Evolutionary conservation across 1,140 invertebrate genomes (phyloP).

Genomic region (Nasonia vitripennis): DNA sequence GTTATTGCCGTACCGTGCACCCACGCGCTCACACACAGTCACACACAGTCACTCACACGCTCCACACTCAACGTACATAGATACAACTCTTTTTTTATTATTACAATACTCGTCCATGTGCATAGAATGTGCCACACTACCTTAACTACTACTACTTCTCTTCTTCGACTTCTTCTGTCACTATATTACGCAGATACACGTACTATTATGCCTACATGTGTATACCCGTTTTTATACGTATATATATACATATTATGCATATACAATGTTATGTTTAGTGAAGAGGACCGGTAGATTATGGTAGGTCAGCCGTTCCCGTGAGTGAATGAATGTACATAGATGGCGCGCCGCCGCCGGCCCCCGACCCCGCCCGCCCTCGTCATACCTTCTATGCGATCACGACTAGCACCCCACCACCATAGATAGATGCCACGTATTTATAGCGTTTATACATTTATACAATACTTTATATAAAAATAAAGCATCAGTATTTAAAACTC

Average conservation of each 20-base stretch:
- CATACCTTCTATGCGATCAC: constrained; percentile 75
- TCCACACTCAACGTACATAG: constrained; percentile 4
- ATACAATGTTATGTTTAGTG: constrained; percentile 71
- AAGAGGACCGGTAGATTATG: constrained; percentile 74
- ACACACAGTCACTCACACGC: background rate
- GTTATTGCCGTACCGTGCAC: constrained; percentile 75
- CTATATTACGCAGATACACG: constrained; percentile 66
- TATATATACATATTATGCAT: constrained; percentile 65
- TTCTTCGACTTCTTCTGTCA: constrained; percentile 38
- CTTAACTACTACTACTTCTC: constrained; percentile 50
- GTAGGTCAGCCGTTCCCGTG: constrained; percentile 73
- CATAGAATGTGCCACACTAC: constrained; percentile 64
- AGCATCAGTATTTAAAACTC: constrained; percentile 76
- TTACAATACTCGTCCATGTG: constrained; percentile 73
- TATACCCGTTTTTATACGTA: constrained; percentile 54
- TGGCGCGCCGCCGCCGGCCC: constrained; percentile 73
- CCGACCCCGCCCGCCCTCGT: constrained; percentile 73
- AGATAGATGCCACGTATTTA: constrained; percentile 76
- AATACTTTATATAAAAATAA: constrained; percentile 77
- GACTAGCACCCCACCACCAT: constrained; percentile 75
- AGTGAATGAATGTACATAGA: constrained; percentile 76
- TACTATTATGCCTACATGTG: constrained; percentile 56
- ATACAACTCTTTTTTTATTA: constrained; percentile 62
- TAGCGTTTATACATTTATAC: constrained; percentile 77
- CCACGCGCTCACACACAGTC: constrained; percentile 68